Percentiles rank a stretch among this genome's conserved stretches.
These are phyloP conservation scores for Linurgus olivaceus DNA, from an alignment of 2,797 vertebrate species.

Conservation along the genomic window DNA sequence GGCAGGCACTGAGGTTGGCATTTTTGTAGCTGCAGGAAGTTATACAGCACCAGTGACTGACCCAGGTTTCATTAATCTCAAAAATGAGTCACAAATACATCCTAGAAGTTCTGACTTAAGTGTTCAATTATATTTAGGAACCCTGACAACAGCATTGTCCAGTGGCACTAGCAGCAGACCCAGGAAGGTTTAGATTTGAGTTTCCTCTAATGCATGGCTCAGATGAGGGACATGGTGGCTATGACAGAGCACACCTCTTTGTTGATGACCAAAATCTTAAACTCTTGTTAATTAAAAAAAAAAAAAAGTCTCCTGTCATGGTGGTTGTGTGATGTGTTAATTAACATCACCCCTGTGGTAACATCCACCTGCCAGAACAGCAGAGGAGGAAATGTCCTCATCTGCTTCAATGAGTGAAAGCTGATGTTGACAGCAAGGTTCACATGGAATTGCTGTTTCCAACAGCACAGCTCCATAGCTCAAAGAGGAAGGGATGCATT, in stretches of 20 bases:
- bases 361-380: not conserved
- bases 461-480: not conserved
- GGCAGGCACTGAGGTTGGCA: not conserved
- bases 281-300: not conserved
- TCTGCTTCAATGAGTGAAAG: not conserved
- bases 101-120: not conserved
- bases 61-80: not conserved
- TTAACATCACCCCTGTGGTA: not conserved
- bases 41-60: not conserved
- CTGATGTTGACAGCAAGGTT: not conserved
- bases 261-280: not conserved
- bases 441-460: not conserved
- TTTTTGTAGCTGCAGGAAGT: not conserved
- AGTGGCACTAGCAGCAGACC: not conserved
- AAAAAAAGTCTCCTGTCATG: not conserved
- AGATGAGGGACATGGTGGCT: not conserved
- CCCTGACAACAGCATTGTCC: not conserved
- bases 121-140: not conserved
- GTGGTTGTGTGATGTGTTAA: not conserved
- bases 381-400: not conserved
- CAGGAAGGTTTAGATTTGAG: not conserved
- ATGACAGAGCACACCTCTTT: not conserved
- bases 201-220: not conserved
- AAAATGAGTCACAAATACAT: not conserved
- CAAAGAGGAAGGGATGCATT: not conserved